Evolutionary conservation across 2,888 invertebrate species (phyloP), one percentile per base, ranked within the genome.

Genomic region (Sericinus montela): DNA sequence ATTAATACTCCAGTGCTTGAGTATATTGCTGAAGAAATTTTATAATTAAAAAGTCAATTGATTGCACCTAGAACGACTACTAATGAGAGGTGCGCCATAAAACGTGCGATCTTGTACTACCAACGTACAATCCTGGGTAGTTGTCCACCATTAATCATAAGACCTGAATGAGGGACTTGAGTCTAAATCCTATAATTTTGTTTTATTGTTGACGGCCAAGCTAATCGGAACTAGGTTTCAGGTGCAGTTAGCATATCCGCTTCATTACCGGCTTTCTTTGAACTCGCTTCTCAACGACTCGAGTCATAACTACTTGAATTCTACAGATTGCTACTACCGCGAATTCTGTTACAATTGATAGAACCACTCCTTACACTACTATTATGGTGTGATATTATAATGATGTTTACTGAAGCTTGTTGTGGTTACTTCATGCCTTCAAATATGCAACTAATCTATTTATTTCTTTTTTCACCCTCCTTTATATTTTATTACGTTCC

Each of bases 81-180:
- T 76, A 80, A 79, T 73, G 69, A 74, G 60, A 62, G 57, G 66
- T 72, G 61, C 60, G 64, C 65, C 63, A 64, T 67, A 74, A 77
- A 81, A 73, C 79, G 78, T 80, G 79, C 73, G 70, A 75, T 79
- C 65, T 69, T 62, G 68, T 70, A 72, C 69, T 67, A 72, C 74
- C 57, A 74, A 78, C 67, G 72, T 75, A 74, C 74, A 77, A 78
- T 76, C 66, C 68, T 57, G 63, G 59, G 71, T 72, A 68, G 76
- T 79, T 85, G 82, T 78, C 76, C 65, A 62, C 78, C 75, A 82
- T 85, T 83, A 83, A 85, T 83, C 83, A 82, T 79, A 76, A 77
- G 75, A 70, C 76, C 77, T 73, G 76, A 78, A 81, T 78, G 78
- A 81, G 75, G 69, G 80, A 72, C 72, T 65, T 57, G 65, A 61